These are phyloP conservation scores for Melangyna quadrimaculata DNA, from an alignment of 2,888 invertebrate genomes.

Conservation along the genomic window DNA sequence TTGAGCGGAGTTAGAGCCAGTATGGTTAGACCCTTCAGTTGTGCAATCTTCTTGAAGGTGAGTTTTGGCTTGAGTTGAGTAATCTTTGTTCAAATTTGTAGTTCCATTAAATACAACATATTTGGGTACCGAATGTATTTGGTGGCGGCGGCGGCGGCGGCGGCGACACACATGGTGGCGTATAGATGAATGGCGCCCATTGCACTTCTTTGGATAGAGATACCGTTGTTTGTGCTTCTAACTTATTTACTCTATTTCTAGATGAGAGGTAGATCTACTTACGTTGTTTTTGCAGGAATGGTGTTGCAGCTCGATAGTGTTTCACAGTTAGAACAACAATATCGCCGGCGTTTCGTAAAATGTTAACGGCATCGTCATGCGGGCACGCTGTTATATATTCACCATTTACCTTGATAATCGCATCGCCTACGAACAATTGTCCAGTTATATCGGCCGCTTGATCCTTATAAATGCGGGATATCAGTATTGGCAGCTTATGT, in stretches of 20 bases:
- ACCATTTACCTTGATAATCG: constrained; percentile 96
- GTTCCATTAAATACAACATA: too few relatives aligned
- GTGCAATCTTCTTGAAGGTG: too few relatives aligned
- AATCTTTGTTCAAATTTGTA: too few relatives aligned
- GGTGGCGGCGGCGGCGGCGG: background rate
- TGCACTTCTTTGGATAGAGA: background rate
- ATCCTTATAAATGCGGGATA: constrained; percentile 97
- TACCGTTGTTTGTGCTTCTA: constrained; percentile 6
- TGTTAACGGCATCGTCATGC: constrained; percentile 97
- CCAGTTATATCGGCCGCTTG: constrained; percentile 96
- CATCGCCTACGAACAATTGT: constrained; percentile 97
- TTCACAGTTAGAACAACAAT: constrained; percentile 96
- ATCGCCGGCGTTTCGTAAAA: constrained; percentile 95
- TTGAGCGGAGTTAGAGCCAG: too few relatives aligned
- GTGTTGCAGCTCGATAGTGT: constrained; percentile 97
- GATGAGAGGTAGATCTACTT: too few relatives aligned
- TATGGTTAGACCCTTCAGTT: too few relatives aligned
- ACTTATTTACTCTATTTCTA: background rate
- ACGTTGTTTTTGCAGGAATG: constrained; percentile 94
- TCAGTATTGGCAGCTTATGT: constrained; percentile 96
- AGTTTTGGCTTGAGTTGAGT: too few relatives aligned
- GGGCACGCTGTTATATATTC: constrained; percentile 94
- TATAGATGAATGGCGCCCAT: constrained; percentile 6
- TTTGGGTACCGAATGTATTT: too few relatives aligned
- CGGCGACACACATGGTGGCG: background rate